phyloP scores from a whole-genome alignment of 2,888 invertebrate species.

The Meteorus colon region DNA sequence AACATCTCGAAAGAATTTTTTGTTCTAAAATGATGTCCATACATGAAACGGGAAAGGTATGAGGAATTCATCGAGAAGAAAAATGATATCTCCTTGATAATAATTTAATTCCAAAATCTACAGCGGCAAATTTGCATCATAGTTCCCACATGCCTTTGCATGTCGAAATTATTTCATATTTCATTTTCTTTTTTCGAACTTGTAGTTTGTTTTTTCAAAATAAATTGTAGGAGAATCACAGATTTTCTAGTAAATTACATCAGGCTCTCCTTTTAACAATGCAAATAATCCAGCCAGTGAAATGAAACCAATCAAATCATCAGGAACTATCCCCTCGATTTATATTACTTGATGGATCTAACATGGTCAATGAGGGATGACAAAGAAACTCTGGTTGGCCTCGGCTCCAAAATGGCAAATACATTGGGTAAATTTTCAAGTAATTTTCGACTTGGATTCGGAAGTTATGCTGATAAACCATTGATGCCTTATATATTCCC shows the following conservation, averaged over 20 bases:
- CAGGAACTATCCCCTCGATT: slow-evolving; percentile 88
- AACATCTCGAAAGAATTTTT: too few species aligned
- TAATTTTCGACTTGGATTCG: slow-evolving; percentile 84
- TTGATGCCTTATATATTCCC: slow-evolving; percentile 80
- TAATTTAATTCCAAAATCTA: too few species aligned
- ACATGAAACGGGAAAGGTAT: too few species aligned
- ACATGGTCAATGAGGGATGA: slow-evolving; percentile 93
- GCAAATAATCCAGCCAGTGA: not conserved
- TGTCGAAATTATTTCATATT: too few species aligned
- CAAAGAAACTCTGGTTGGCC: slow-evolving; percentile 83
- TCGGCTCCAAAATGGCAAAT: slow-evolving; percentile 78
- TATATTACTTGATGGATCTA: slow-evolving; percentile 93
- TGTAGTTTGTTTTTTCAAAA: too few species aligned
- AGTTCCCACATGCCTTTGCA: too few species aligned
- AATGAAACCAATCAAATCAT: slow-evolving; percentile 24
- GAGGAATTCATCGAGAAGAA: too few species aligned
- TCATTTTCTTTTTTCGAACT: too few species aligned
- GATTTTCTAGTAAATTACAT: not conserved
- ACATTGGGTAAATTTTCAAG: slow-evolving; percentile 80
- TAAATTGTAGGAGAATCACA: slow-evolving; percentile 4
- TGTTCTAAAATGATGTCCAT: too few species aligned
- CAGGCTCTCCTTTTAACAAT: not conserved
- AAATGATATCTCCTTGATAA: too few species aligned
- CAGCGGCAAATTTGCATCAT: too few species aligned
- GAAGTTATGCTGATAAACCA: slow-evolving; percentile 87